Percentiles rank a stretch among this genome's conserved stretches.
phyloP scores from a whole-genome alignment of 1,140 invertebrate genomes.

The Heliconius melpomene region DNA sequence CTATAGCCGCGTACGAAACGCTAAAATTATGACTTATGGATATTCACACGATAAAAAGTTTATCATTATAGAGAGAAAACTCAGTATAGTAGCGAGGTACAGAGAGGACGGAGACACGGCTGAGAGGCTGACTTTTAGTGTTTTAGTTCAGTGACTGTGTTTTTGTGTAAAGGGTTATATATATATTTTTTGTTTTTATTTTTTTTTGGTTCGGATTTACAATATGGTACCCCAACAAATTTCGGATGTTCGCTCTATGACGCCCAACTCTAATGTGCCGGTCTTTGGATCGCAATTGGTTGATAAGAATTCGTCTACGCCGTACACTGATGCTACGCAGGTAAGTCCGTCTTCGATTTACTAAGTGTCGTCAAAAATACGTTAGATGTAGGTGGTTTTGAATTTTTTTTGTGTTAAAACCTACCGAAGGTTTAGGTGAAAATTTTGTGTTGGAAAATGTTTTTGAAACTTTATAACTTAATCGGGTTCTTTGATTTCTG shows the following conservation, averaged over 20 bases:
- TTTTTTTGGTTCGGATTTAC: constrained; percentile 54
- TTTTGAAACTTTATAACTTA: neutral
- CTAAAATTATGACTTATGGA: constrained; percentile 81
- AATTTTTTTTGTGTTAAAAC: neutral
- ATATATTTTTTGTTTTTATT: constrained; percentile 31
- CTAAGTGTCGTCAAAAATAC: neutral
- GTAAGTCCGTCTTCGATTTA: constrained; percentile 81
- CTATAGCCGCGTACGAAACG: constrained; percentile 64
- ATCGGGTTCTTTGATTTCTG: neutral
- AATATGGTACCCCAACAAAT: constrained; percentile 81
- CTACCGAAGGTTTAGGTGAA: neutral
- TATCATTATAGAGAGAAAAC: constrained; percentile 66
- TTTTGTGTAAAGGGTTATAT: constrained; percentile 55
- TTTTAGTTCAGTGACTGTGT: constrained; percentile 75
- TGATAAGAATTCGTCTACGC: constrained; percentile 94
- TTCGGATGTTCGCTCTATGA: constrained; percentile 76
- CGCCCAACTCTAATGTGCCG: constrained; percentile 76
- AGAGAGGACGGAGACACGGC: constrained; percentile 67
- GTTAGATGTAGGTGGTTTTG: neutral
- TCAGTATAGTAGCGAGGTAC: constrained; percentile 75
- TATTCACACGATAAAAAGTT: constrained; percentile 66
- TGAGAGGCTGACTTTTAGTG: constrained; percentile 58
- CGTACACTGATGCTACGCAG: constrained; percentile 98
- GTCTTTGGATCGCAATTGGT: constrained; percentile 93
- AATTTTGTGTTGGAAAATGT: neutral